A percentile compares a stretch with the other conserved stretches of the same genome.
Conservation (phyloP, 2,797 vertebrate species). For the Eulemur mongoz region DNA sequence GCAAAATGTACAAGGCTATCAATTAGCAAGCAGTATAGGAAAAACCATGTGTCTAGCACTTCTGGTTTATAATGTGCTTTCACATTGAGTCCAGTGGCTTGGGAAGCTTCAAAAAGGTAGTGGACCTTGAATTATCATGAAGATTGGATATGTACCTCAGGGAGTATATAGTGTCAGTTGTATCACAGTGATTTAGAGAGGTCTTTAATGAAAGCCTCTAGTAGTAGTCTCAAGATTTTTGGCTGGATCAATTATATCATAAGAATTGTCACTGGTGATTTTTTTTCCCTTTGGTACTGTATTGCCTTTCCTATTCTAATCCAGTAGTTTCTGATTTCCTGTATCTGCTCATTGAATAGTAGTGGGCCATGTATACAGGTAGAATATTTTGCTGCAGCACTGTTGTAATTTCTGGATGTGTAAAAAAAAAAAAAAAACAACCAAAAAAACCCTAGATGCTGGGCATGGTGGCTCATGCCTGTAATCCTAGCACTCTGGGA, state of each 20-base stretch:
- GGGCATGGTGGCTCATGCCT: no score
- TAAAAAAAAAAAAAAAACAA: not conserved
- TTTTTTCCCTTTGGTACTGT: not conserved
- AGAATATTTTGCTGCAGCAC: not conserved
- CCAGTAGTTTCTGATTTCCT: not conserved
- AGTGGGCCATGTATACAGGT: not conserved
- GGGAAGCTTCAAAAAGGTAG: not conserved
- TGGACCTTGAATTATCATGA: not conserved
- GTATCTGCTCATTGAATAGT: not conserved
- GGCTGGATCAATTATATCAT: not conserved
- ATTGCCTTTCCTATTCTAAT: not conserved
- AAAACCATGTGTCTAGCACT: not conserved
- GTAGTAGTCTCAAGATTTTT: not conserved
- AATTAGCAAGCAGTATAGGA: not conserved
- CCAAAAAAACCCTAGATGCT: not conserved
- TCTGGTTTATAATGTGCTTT: not conserved
- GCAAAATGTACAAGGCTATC: not conserved
- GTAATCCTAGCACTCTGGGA: no score
- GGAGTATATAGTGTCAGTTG: not conserved
- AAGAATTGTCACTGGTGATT: not conserved
- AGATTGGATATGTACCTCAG: not conserved
- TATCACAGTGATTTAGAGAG: not conserved
- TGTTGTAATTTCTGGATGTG: conserved; percentile 9
- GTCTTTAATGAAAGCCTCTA: not conserved
- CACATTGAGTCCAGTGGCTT: not conserved